Percentiles rank a stretch among this genome's conserved stretches.
Evolutionary conservation across 92 coral and sea anemone species (phyloP).

Genomic region (Zoanthus sociatus): DNA sequence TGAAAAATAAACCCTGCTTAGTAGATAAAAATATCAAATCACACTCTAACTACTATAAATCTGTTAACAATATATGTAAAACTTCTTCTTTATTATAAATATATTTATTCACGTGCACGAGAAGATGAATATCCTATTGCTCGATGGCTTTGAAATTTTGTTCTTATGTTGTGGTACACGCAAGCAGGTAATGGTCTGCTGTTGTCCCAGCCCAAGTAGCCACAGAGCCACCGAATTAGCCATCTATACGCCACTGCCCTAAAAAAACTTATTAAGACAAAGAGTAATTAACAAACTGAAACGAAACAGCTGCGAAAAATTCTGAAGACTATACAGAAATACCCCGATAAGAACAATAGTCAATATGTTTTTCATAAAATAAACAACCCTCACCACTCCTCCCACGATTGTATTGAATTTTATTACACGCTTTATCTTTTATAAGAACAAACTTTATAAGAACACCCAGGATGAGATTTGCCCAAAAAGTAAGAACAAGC

Average conservation of each 20-base stretch:
- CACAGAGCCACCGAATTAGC: slow-evolving; percentile 53
- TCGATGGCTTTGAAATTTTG: slow-evolving; percentile 37
- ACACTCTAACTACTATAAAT: background rate
- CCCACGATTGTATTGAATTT: background rate
- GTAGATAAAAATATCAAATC: background rate
- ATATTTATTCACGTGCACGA: slow-evolving; percentile 4
- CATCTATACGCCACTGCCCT: slow-evolving; percentile 55
- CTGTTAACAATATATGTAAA: background rate
- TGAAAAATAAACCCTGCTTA: too few relatives aligned
- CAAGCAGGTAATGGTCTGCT: slow-evolving; percentile 52
- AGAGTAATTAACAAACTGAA: background rate
- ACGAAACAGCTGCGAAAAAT: background rate
- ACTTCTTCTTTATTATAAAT: background rate
- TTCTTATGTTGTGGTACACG: slow-evolving; percentile 24
- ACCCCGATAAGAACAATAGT: background rate
- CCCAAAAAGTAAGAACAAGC: background rate
- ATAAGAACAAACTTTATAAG: background rate
- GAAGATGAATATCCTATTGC: slow-evolving; percentile 28
- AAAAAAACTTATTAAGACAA: slow-evolving; percentile 1
- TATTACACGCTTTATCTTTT: background rate
- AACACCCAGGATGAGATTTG: background rate
- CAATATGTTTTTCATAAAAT: slow-evolving; percentile 5
- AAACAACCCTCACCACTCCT: background rate
- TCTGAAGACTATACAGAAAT: background rate
- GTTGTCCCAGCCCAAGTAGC: slow-evolving; percentile 50